A percentile compares a stretch with the other conserved stretches of the same genome.
These are phyloP conservation scores for Pedetes capensis DNA, from an alignment of 2,113 vertebrate species.

Conservation along the genomic window DNA sequence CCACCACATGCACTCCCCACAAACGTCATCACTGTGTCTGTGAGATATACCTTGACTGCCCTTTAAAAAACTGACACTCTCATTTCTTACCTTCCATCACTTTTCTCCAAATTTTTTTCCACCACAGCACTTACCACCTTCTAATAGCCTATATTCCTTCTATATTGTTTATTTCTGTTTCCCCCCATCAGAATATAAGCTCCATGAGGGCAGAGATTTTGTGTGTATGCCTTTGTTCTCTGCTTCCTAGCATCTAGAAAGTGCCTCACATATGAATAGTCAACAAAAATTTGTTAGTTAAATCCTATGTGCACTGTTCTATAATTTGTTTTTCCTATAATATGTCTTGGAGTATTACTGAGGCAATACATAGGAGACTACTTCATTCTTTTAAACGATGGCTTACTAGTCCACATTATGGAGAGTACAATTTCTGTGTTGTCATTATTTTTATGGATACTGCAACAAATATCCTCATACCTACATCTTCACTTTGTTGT, in stretches of 20 bases:
- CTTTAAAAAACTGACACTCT: neutral
- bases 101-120: neutral
- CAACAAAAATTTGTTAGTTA: neutral
- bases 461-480: neutral
- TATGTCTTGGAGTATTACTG: neutral
- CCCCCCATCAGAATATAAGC: neutral
- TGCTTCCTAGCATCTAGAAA: neutral
- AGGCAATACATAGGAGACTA: neutral
- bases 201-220: neutral
- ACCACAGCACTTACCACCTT: neutral
- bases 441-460: neutral
- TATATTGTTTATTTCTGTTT: neutral
- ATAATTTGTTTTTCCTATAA: neutral
- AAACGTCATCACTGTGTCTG: rapidly evolving
- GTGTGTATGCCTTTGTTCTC: neutral
- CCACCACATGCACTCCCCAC: neutral
- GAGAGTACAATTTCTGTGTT: neutral
- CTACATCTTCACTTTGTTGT: too few relatives aligned
- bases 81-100: neutral
- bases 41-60: neutral
- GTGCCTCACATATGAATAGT: neutral
- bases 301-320: too few relatives aligned
- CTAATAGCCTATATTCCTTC: neutral
- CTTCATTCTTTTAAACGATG: neutral
- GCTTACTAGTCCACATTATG: neutral